Conservation (phyloP, 2,888 invertebrate genomes). For the Rhaphigaster nebulosa region DNA sequence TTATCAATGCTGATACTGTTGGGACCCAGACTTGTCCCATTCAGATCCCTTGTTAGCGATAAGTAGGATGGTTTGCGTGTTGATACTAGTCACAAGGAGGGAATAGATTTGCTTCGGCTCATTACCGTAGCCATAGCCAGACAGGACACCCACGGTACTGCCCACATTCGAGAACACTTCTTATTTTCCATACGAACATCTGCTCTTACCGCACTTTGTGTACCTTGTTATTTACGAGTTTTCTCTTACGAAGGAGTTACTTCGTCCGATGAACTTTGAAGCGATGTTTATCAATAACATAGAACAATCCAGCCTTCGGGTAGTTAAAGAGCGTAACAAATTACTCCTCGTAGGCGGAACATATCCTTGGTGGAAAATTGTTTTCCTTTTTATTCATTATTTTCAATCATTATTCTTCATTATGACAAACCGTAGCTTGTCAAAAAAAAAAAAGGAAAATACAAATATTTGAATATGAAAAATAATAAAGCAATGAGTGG, state of each 20-base stretch:
- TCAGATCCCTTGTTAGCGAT: constrained; percentile 9
- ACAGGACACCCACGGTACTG: constrained; percentile 23
- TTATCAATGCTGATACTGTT: neutral
- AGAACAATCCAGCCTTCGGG: neutral
- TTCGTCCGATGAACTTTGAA: constrained; percentile 17
- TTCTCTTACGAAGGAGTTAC: neutral
- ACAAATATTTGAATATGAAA: too few species aligned
- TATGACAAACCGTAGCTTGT: neutral
- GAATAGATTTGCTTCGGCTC: constrained; percentile 25
- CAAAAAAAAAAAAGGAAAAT: too few species aligned
- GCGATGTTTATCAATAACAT: neutral
- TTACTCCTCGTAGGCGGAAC: neutral
- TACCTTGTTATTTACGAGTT: constrained; percentile 35
- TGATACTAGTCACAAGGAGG: neutral
- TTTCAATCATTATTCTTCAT: neutral
- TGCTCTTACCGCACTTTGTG: constrained; percentile 33
- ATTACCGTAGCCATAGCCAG: constrained; percentile 28
- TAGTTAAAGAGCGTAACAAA: neutral
- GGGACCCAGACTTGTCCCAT: neutral
- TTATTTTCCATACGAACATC: constrained; percentile 48
- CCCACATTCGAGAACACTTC: constrained; percentile 17
- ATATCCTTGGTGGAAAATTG: neutral
- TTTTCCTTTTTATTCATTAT: neutral
- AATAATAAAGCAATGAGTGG: too few species aligned
- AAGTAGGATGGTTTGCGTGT: constrained; percentile 44